phyloP scores from a whole-genome alignment of 2,888 invertebrate species.

The Tupiocoris notatus region DNA sequence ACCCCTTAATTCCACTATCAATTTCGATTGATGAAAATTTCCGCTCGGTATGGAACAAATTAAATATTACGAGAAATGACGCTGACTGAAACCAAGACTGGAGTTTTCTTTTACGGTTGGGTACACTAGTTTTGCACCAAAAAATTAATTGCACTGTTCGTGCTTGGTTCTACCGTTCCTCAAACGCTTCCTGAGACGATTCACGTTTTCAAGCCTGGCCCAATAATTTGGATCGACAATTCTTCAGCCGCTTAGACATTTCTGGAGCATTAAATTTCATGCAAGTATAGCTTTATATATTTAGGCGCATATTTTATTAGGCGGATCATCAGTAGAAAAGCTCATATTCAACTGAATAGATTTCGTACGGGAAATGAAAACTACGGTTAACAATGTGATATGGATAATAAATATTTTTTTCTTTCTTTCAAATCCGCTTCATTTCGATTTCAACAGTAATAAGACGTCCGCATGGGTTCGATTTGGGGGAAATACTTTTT shows the following conservation, averaged over 20 bases:
- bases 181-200: too few relatives aligned
- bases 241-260: background rate
- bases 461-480: too few relatives aligned
- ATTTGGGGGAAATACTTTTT: too few relatives aligned
- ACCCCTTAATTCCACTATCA: too few relatives aligned
- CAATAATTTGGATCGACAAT: background rate
- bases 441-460: too few relatives aligned
- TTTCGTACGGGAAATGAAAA: constrained; percentile 6
- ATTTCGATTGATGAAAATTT: too few relatives aligned
- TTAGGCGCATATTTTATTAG: constrained; percentile 20
- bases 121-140: background rate
- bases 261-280: background rate
- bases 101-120: constrained; percentile 27
- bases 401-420: constrained; percentile 23
- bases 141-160: too few relatives aligned
- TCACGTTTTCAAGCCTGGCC: too few relatives aligned
- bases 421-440: background rate
- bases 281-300: background rate
- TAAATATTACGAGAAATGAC: background rate
- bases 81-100: constrained; percentile 46
- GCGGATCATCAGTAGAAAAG: background rate
- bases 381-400: constrained; percentile 30
- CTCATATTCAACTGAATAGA: constrained; percentile 14
- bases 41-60: background rate
- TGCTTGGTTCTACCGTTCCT: too few relatives aligned